phyloP scores from a whole-genome alignment of 2,113 vertebrate species.

The Raja brachyura region DNA sequence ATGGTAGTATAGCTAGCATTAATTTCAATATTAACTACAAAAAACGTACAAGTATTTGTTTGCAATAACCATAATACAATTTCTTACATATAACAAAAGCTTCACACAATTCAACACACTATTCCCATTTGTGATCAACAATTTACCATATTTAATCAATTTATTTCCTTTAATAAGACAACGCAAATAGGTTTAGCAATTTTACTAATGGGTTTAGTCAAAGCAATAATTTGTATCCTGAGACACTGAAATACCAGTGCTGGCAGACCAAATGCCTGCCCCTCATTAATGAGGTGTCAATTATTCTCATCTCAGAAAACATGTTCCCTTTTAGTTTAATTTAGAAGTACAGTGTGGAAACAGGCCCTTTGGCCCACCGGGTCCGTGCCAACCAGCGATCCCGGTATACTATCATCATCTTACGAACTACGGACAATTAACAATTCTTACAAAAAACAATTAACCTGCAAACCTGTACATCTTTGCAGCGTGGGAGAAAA shows the following conservation, averaged over 20 bases:
- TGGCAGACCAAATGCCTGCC: background rate
- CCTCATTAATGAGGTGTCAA: background rate
- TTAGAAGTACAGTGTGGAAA: no score
- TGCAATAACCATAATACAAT: background rate
- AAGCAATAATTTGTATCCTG: no score
- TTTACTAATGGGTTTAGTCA: no score
- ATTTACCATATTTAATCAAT: background rate
- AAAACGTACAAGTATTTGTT: background rate
- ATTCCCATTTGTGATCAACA: background rate
- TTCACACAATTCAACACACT: background rate
- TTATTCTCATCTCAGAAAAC: background rate
- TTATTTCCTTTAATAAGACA: background rate
- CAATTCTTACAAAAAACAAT: no score
- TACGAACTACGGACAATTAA: no score
- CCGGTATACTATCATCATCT: no score
- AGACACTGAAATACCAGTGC: background rate
- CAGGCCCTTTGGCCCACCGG: no score
- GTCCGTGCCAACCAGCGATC: no score
- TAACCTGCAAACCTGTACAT: no score
- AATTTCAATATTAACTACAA: background rate
- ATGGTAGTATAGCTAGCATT: background rate
- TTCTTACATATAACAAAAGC: background rate
- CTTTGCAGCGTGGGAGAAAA: no score
- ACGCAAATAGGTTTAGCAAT: background rate
- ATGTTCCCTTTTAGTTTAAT: background rate